Base-by-base conservation (phyloP, 1,140 invertebrate genomes). In the Neodiprion pinetum region DNA sequence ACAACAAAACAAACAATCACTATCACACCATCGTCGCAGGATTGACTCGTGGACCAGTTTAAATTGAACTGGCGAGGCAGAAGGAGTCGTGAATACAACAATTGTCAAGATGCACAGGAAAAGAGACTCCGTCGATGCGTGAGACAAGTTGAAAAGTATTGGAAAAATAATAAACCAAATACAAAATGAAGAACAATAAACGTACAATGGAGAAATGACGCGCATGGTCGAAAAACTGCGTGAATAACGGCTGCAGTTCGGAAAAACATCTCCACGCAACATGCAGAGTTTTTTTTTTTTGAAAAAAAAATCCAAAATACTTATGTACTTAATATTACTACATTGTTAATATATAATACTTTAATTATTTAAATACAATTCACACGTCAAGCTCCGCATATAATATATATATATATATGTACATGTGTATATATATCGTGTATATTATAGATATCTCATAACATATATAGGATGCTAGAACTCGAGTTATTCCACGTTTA, bases 211-310 rank as follows among this genome's bases (percentile, higher is more conserved):
- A 40, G 28, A 40, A 40, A 40, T 40, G 28, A 40, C 28, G 28
- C 28, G 28, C 28, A 40, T 40, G 28, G 28, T 40, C 28, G 28
- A 40, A 40, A 40, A 40, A 2, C 28, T 40, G 28, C 28, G 28
- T 40, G 28, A 40, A 40, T 2, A 40, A 40, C 28, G 28, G 28
- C 28, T 40, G 28, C 28, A 40, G 28, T 40, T 40, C 5, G 28
- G 28, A 5, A 40, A 40, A 40, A 40, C 28, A 40, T 40, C 28
- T 40, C 28, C 28, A 61, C 53, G 9, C 53, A 61, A 61, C 53
- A 61, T 40, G 28, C 28, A 61, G n/a, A 61, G 53, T 61, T 61
- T 61, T 61, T 61, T 61, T 61, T 40, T 61, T 61, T 61, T 61
- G 2, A 5, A 14, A 61, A 14, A 53, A 53, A 53, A 53, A 14